These are phyloP conservation scores for Adrianichthys oophorus DNA, from an alignment of 2,797 vertebrate genomes.

Conservation along the genomic window DNA sequence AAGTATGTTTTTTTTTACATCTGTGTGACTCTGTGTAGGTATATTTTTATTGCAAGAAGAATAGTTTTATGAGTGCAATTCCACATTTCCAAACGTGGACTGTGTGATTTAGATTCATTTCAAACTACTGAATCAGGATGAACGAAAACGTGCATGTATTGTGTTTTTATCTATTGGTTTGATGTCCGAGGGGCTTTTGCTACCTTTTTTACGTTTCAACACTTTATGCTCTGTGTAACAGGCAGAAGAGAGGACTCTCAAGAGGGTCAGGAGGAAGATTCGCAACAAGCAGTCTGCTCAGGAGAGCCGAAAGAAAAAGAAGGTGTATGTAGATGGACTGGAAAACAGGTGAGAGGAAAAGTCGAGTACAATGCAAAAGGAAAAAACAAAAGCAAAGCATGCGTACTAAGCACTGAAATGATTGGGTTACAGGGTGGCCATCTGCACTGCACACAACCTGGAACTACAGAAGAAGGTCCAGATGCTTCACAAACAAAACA, in stretches of 20 bases:
- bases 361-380: too few species aligned
- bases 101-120: background rate
- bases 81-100: too few species aligned
- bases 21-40: too few species aligned
- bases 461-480: slow-evolving; percentile 90
- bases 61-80: too few species aligned
- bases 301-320: slow-evolving; percentile 88
- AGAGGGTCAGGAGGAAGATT: slow-evolving; percentile 87
- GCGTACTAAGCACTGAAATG: background rate
- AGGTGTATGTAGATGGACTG: slow-evolving; percentile 85
- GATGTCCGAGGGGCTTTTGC: slow-evolving; percentile 6
- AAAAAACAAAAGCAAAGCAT: too few species aligned
- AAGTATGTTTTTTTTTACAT: too few species aligned
- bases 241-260: slow-evolving; percentile 85
- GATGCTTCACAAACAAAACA: slow-evolving; percentile 87
- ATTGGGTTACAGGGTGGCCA: slow-evolving; percentile 77
- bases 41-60: too few species aligned
- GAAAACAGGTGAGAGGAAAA: slow-evolving; percentile 83
- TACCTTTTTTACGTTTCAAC: slow-evolving; percentile 9
- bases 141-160: background rate
- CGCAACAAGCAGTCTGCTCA: slow-evolving; percentile 91
- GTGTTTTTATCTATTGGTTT: slow-evolving; percentile 1
- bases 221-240: slow-evolving; percentile 55
- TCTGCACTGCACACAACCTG: slow-evolving; percentile 86
- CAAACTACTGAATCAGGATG: background rate